Evolutionary conservation across 2,888 invertebrate genomes (phyloP).

Genomic region (Eremobia ochroleuca): DNA sequence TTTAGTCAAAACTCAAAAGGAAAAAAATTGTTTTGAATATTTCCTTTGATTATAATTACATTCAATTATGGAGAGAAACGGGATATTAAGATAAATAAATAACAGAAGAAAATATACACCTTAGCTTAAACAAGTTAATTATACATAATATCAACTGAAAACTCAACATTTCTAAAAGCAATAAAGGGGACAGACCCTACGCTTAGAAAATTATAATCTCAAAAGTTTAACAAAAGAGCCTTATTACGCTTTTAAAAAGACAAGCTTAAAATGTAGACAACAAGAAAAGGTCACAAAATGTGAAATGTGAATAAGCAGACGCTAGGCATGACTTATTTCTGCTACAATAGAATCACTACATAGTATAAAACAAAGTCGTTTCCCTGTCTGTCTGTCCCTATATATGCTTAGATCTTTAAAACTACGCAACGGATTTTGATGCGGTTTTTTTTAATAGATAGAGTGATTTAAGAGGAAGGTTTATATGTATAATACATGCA

Average conservation of each 20-base stretch:
- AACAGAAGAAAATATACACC: constrained; percentile 10
- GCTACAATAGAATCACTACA: constrained; percentile 42
- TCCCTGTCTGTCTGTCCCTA: no score
- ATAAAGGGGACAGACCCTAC: constrained; percentile 35
- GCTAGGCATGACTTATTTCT: constrained; percentile 23
- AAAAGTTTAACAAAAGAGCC: constrained; percentile 52
- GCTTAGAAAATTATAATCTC: constrained; percentile 52
- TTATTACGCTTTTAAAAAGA: constrained; percentile 44
- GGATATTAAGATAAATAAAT: constrained; percentile 3
- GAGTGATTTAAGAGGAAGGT: no score
- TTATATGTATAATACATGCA: no score
- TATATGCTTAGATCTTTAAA: no score
- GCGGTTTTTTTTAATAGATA: no score
- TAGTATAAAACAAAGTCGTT: no score
- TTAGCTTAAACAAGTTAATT: constrained; percentile 20
- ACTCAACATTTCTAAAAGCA: constrained; percentile 13
- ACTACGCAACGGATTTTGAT: no score
- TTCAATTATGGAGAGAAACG: background rate
- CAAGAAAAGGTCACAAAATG: constrained; percentile 25
- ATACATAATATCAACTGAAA: constrained; percentile 13
- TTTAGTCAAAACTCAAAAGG: constrained; percentile 19
- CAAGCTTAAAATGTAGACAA: constrained; percentile 22
- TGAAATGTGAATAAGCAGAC: constrained; percentile 35
- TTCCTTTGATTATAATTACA: background rate
- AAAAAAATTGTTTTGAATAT: constrained; percentile 13